These are phyloP conservation scores for Orchesellides sinensis DNA, from an alignment of 2,888 invertebrate genomes.

Conservation along the genomic window DNA sequence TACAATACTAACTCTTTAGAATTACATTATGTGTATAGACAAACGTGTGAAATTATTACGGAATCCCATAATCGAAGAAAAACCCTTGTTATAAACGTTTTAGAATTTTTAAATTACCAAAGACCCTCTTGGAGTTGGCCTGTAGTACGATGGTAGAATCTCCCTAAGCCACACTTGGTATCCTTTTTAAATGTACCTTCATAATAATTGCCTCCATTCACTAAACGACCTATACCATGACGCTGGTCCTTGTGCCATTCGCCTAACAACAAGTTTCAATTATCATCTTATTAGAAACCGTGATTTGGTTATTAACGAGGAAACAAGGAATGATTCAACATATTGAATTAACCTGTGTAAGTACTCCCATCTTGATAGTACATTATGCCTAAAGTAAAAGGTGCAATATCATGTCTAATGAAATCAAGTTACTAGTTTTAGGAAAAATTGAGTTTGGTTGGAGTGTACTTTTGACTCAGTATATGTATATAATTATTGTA, in stretches of 20 bases:
- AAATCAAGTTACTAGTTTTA: background rate
- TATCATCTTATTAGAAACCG: too few relatives aligned
- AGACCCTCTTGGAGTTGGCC: conserved; percentile 84
- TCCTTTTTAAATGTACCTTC: conserved; percentile 72
- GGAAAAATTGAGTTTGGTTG: too few relatives aligned
- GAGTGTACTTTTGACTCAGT: background rate
- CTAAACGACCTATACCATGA: conserved; percentile 69
- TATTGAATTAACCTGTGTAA: conserved; percentile 59
- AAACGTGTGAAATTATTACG: too few relatives aligned
- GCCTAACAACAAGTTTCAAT: too few relatives aligned
- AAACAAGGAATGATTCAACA: background rate
- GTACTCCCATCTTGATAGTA: conserved; percentile 67
- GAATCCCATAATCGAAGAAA: too few relatives aligned
- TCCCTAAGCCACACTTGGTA: conserved; percentile 79
- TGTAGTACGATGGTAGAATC: conserved; percentile 82
- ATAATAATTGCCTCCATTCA: conserved; percentile 68
- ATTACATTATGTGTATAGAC: too few relatives aligned
- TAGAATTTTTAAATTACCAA: too few relatives aligned
- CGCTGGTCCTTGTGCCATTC: conserved; percentile 60
- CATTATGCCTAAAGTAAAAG: conserved; percentile 60
- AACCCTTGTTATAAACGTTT: too few relatives aligned
- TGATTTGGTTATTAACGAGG: background rate
- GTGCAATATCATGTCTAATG: background rate
- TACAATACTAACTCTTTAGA: too few relatives aligned
- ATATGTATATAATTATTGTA: background rate